Base-by-base conservation (phyloP, 2,113 vertebrate genomes). In the Paralichthys olivaceus region DNA sequence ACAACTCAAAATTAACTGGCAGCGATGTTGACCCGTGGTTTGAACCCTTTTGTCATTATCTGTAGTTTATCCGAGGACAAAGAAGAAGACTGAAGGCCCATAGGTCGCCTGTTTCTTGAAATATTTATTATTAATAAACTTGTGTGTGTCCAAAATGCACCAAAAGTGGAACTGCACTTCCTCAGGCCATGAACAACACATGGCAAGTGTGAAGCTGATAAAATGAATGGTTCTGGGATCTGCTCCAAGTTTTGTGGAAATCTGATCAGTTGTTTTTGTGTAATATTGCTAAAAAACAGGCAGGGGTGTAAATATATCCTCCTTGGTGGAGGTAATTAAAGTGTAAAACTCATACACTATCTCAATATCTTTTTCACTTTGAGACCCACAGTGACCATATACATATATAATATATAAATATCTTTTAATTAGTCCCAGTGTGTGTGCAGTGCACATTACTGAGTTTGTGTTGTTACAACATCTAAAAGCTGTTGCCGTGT, bases 391-490 rank as follows among this genome's bases (percentile, higher is more conserved):
- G 53, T 28, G 20, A 51, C 19, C 7, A 34, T 66, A 28, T 29
- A 29, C 2, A 29, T 29, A 29, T n/a, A n/a, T n/a, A n/a, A n/a
- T n/a, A n/a, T 74, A 56, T 40, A 54, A 32, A 66, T 67, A 58
- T 80, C 22, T 29, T 69, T 69, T 69, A 68, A 79, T 81, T 55
- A 59, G 69, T 81, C 75, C 79, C 71, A 47, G 17, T 22, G 56
- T 68, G 60, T 22, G 13, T 43, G 9, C 45, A 56, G 56, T 53
- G 4, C 57, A 80, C n/a, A 29, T 66, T 69, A 53, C 49, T 67
- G 53, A 65, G 55, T 55, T 60, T 25, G 26, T 28, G 43, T 55
- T 43, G 28, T 56, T 1, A 15, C 43, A 40, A 4, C 1, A 26
- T 37, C 53, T 26, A 15, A 59, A 56, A 45, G 4, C 17, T n/a